phyloP scores from a whole-genome alignment of 2,113 vertebrate genomes.

The Mellivora capensis region DNA sequence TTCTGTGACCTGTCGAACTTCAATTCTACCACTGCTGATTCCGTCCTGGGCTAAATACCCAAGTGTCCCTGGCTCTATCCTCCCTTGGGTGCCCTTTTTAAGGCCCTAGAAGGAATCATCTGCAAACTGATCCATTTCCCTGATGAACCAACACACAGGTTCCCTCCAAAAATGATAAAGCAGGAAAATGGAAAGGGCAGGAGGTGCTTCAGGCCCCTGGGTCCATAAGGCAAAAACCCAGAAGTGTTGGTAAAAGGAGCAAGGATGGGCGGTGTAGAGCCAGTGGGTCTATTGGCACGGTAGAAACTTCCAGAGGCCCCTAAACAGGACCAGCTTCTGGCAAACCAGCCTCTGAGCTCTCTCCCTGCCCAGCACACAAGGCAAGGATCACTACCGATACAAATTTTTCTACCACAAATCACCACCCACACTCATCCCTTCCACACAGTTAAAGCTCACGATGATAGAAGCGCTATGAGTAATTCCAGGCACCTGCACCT shows the following conservation, averaged over 20 bases:
- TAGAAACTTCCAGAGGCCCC: slow-evolving; percentile 20
- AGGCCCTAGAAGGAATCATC: not conserved
- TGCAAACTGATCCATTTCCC: not conserved
- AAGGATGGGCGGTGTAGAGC: not conserved
- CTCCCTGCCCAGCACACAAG: not conserved
- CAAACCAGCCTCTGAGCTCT: not conserved
- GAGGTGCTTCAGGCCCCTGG: not conserved
- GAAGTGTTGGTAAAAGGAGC: not conserved
- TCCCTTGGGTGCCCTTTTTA: not conserved
- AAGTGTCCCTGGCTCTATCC: not conserved
- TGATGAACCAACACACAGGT: not conserved
- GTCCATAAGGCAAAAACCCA: not conserved
- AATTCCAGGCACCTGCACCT: slow-evolving; percentile 49
- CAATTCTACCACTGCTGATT: not conserved
- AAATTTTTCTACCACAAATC: slow-evolving; percentile 50
- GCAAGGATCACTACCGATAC: slow-evolving; percentile 19
- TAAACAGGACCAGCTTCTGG: not conserved
- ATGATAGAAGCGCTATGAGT: slow-evolving; percentile 48
- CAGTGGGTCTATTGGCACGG: not conserved
- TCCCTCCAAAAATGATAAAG: not conserved
- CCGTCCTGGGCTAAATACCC: not conserved
- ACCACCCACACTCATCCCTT: slow-evolving; percentile 54
- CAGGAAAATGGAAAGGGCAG: not conserved
- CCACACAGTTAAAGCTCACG: slow-evolving; percentile 21
- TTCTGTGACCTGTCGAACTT: not conserved